Base-by-base conservation (phyloP, 2,888 invertebrate species). In the Nomada ferruginata region DNA sequence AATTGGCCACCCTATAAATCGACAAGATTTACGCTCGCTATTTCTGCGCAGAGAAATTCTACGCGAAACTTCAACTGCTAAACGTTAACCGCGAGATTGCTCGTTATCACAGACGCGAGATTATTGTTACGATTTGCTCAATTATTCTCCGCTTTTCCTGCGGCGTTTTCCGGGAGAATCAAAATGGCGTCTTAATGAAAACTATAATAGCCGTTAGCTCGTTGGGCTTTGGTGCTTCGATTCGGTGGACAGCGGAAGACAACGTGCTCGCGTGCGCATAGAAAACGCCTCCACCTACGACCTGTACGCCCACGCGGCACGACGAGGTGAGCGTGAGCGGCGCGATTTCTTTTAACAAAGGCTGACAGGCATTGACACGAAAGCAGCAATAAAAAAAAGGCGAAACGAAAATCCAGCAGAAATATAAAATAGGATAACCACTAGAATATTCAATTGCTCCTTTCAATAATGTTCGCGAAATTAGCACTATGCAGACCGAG, bases 281-380 rank as follows among this genome's bases (percentile, higher is more conserved):
- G 83, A 84, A 87, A 82, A 68, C 79, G 76, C 60, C 80, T 83
- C 85, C 89, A 85, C 89, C 88, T 87, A 87, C 88, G 82, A 85
- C 74, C 74, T 65, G 74, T 52, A 50, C 90, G 78, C 89, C 90
- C 79, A 89, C 90, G 85, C 87, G 55, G 36, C 36, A 68, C 85
- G 83, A 87, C 85, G 85, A 83, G 76, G 68, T 55, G 79, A 76
- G 74, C 83, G 83, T 74, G 82, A 82, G 80, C 71, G 70, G 71
- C 23, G 36, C 44, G 71, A 85, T 87, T 85, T 82, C 36, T 78
- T 65, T 52, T 53, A 61, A 63, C 71, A 68, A 57, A 44, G 64
- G 57, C 60, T 76, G 83, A 70, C 85, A 77, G 66, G 26, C 82
- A 57, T 80, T 66, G 80, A 75, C 64, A 65, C 53, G 52, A 20